Evolutionary conservation across 2,888 invertebrate species (phyloP).

Genomic region (Platycnemis pennipes): DNA sequence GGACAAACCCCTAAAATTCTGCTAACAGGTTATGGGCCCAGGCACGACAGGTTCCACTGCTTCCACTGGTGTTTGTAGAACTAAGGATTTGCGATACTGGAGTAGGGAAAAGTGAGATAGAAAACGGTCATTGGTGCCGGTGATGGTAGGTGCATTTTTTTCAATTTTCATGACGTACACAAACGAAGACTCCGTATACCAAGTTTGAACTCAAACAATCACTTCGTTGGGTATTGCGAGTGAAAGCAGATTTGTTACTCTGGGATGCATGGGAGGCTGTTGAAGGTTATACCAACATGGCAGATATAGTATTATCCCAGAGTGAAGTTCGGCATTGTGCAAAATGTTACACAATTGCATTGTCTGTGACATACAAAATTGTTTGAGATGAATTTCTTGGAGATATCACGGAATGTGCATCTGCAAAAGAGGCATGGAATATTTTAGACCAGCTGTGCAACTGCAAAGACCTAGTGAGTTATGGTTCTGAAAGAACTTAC

Average conservation of each 20-base stretch:
- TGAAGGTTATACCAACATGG: neutral
- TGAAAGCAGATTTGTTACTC: neutral
- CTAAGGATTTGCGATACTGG: neutral
- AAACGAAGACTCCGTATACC: too few relatives aligned
- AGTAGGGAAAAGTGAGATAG: neutral
- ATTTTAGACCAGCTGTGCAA: neutral
- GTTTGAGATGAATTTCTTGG: neutral
- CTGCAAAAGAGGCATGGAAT: neutral
- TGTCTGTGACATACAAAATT: neutral
- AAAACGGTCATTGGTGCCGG: neutral
- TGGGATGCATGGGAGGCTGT: neutral
- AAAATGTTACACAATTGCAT: neutral
- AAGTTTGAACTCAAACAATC: too few relatives aligned
- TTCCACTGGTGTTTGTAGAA: neutral
- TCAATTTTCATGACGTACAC: neutral
- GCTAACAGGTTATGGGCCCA: neutral
- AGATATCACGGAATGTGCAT: neutral
- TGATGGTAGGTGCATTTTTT: neutral
- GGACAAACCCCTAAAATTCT: too few relatives aligned
- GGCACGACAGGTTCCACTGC: neutral
- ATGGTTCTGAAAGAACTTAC: too few relatives aligned
- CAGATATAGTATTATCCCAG: neutral
- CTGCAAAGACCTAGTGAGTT: neutral
- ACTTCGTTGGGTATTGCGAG: too few relatives aligned
- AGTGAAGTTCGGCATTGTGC: neutral